Conservation (phyloP, 2,113 vertebrate genomes). For the Dipodomys spectabilis region DNA sequence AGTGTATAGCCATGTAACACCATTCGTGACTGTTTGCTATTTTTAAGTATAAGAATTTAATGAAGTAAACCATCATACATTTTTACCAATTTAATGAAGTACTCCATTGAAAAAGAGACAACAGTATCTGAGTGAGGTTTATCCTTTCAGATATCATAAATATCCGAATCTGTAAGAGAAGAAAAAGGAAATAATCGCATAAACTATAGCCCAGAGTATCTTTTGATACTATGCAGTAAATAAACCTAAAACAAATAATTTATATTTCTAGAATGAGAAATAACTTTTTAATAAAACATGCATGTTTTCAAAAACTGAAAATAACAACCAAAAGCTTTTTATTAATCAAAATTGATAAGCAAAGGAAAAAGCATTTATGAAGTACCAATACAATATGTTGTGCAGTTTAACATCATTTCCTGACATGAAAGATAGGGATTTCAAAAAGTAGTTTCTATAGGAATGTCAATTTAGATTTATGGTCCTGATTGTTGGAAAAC, state of each 20-base stretch:
- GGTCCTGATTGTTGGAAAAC: not conserved
- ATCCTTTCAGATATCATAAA: not conserved
- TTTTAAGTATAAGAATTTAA: constrained; percentile 32
- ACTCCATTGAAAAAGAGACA: constrained; percentile 18
- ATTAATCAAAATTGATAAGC: not conserved
- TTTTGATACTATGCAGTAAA: not conserved
- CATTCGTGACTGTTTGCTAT: not conserved
- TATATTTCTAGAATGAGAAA: constrained; percentile 7
- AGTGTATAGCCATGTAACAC: no score
- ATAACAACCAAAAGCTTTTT: constrained; percentile 7
- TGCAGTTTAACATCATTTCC: constrained; percentile 36
- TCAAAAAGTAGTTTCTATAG: constrained; percentile 33
- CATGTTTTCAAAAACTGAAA: not conserved
- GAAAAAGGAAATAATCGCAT: constrained; percentile 13
- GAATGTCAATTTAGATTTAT: constrained; percentile 25
- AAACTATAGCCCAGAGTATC: not conserved
- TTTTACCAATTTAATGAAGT: constrained; percentile 25
- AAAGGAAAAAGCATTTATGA: constrained; percentile 17
- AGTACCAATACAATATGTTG: not conserved
- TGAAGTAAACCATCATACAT: constrained; percentile 33
- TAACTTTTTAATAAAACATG: constrained; percentile 33
- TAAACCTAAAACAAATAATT: constrained; percentile 4
- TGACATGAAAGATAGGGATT: not conserved
- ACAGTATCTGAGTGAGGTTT: constrained; percentile 1
- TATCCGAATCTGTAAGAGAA: not conserved